Conservation (phyloP, 2,113 vertebrate species). For the Campylorhamphus procurvoides region DNA sequence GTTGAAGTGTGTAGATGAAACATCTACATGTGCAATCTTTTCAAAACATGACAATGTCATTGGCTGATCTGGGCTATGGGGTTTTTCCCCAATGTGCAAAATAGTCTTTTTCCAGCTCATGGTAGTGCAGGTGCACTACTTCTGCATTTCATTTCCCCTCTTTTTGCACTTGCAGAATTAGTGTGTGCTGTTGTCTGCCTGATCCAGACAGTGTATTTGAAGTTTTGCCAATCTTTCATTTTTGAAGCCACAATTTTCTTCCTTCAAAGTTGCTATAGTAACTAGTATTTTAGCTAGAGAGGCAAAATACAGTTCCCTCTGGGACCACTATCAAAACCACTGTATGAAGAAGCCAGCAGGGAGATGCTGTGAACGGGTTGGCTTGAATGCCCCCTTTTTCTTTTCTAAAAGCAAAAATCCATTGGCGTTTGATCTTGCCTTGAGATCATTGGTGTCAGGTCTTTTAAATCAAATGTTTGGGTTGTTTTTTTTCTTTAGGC, state of each 20-base stretch:
- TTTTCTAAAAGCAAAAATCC: constrained; percentile 72
- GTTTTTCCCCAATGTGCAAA: constrained; percentile 37
- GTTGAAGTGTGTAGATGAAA: constrained; percentile 87
- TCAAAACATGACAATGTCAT: constrained; percentile 76
- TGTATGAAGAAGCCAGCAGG: constrained; percentile 75
- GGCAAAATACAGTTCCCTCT: constrained; percentile 73
- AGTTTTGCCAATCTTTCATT: constrained; percentile 61
- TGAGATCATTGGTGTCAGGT: constrained; percentile 77
- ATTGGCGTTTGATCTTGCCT: constrained; percentile 68
- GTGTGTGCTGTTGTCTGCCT: constrained; percentile 50
- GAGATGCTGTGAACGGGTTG: constrained; percentile 73
- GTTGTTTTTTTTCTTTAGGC: constrained; percentile 55
- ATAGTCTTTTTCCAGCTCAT: neutral
- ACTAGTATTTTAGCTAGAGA: constrained; percentile 71
- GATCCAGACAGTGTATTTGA: constrained; percentile 69
- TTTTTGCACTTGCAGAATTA: constrained; percentile 21
- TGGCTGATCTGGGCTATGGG: constrained; percentile 69
- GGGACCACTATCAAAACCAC: constrained; percentile 81
- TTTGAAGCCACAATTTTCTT: constrained; percentile 62
- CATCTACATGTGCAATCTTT: constrained; percentile 93
- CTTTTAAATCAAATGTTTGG: constrained; percentile 74
- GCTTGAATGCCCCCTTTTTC: constrained; percentile 66
- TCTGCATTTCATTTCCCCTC: constrained; percentile 30
- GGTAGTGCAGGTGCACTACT: constrained; percentile 32
- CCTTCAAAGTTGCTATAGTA: constrained; percentile 70